phyloP scores from a whole-genome alignment of 2,797 vertebrate species.

The Thalassophryne amazonica region DNA sequence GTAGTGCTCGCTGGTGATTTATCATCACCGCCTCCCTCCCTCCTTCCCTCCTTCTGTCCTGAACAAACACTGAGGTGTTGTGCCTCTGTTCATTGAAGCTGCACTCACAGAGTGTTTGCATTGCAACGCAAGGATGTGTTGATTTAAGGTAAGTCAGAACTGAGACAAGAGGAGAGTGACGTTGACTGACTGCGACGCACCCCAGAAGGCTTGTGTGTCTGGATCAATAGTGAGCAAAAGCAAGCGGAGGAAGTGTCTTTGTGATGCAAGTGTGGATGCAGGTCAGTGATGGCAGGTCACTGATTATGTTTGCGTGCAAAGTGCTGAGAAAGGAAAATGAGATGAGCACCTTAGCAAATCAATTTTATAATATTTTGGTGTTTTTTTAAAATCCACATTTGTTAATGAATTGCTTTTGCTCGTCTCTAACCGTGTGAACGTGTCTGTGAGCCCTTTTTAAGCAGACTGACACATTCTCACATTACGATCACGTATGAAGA shows the following conservation, averaged over 20 bases:
- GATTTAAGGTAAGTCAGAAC: slow-evolving; percentile 44
- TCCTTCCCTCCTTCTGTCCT: slow-evolving; percentile 13
- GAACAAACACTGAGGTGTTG: slow-evolving; percentile 75
- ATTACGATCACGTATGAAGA: slow-evolving; percentile 32
- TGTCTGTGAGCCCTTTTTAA: slow-evolving; percentile 5
- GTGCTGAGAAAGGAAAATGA: slow-evolving; percentile 26
- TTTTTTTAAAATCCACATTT: too few species aligned
- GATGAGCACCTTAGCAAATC: slow-evolving; percentile 9
- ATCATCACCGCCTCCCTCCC: slow-evolving; percentile 57
- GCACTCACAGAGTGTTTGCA: slow-evolving; percentile 63
- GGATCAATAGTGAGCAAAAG: slow-evolving; percentile 74
- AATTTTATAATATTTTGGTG: too few species aligned
- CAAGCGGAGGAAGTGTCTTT: slow-evolving; percentile 57
- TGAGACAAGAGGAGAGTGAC: slow-evolving; percentile 40
- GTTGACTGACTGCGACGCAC: slow-evolving; percentile 45
- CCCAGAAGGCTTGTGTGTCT: slow-evolving; percentile 58
- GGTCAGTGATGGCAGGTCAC: slow-evolving; percentile 47
- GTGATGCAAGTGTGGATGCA: slow-evolving; percentile 41
- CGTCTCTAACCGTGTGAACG: too few species aligned
- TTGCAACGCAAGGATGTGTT: slow-evolving; percentile 41
- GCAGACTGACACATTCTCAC: slow-evolving; percentile 16
- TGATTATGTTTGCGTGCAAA: slow-evolving; percentile 45
- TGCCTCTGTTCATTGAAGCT: slow-evolving; percentile 53
- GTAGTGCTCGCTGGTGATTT: slow-evolving; percentile 71
- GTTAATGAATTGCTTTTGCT: too few species aligned